phyloP scores from a whole-genome alignment of 1,140 invertebrate species.

The Temnothorax longispinosus region DNA sequence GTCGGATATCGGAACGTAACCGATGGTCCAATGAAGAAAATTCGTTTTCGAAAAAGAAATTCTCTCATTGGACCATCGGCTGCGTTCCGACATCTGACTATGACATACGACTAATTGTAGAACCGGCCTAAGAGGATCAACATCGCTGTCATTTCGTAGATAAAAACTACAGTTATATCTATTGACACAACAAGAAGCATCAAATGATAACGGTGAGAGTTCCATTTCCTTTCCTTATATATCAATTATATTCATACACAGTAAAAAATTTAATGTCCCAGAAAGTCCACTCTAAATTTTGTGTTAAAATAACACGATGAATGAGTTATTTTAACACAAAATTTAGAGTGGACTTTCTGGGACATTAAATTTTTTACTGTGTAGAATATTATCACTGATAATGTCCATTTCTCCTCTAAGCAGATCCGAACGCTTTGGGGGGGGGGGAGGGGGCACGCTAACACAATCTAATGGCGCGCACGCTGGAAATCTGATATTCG shows the following conservation, averaged over 20 bases:
- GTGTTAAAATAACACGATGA: too few species aligned
- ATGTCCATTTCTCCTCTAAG: neutral
- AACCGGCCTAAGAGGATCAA: neutral
- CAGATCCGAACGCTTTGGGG: neutral
- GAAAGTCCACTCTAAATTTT: too few species aligned
- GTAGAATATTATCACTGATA: neutral
- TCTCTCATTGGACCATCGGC: too few species aligned
- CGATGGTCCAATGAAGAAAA: too few species aligned
- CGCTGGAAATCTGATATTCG: slow-evolving; percentile 66
- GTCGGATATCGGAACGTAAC: too few species aligned
- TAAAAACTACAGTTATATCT: neutral
- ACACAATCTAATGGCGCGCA: slow-evolving; percentile 45
- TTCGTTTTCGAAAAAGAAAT: too few species aligned
- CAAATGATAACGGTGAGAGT: neutral
- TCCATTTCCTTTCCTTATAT: neutral
- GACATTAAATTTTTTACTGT: too few species aligned
- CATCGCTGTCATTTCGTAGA: neutral
- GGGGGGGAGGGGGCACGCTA: neutral
- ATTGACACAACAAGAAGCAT: neutral
- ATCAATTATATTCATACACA: neutral
- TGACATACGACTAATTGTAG: too few species aligned
- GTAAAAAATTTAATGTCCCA: too few species aligned
- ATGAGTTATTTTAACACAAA: too few species aligned
- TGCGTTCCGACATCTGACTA: too few species aligned
- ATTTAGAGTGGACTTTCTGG: too few species aligned